phyloP scores from a whole-genome alignment of 2,888 invertebrate species.

The Microplitis deprimator region DNA sequence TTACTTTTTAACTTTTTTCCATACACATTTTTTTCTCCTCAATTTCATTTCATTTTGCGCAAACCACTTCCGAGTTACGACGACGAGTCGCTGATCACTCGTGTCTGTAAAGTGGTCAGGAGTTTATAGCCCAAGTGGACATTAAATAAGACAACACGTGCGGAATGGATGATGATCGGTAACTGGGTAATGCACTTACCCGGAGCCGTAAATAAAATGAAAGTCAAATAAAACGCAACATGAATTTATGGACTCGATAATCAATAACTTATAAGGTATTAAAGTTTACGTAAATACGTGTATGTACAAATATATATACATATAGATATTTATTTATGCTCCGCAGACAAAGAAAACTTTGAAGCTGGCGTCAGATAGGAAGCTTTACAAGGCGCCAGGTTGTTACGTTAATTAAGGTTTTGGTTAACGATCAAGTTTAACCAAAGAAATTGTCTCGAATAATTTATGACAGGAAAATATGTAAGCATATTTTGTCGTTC shows the following conservation, averaged over 20 bases:
- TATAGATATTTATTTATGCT: no score
- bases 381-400: neutral
- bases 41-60: neutral
- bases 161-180: neutral
- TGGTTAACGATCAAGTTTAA: neutral
- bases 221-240: neutral
- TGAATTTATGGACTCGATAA: neutral
- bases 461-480: slow-evolving; percentile 3
- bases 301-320: no score
- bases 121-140: neutral
- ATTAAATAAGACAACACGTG: neutral
- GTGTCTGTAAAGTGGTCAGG: neutral
- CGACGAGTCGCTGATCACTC: slow-evolving; percentile 6
- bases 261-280: neutral
- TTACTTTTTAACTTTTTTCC: neutral
- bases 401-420: neutral
- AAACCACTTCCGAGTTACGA: neutral
- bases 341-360: neutral
- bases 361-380: neutral
- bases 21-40: neutral
- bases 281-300: no score
- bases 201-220: neutral
- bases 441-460: neutral
- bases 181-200: neutral
- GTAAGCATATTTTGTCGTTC: slow-evolving; percentile 14